Base-by-base conservation (phyloP, 2,888 invertebrate genomes). In the Neoscelio sp. region DNA sequence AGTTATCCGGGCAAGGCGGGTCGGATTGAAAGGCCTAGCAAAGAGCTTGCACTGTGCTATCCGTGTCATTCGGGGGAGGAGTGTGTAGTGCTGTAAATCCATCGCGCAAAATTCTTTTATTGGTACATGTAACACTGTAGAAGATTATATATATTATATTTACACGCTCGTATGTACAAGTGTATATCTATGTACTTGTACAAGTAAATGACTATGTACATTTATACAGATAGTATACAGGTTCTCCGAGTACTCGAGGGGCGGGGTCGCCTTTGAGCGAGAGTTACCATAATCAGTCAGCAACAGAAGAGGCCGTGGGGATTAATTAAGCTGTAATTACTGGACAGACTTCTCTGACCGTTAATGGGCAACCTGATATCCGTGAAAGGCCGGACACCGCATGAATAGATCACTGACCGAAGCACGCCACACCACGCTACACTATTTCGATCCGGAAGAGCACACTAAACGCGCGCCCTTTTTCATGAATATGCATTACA, bases 291-390 rank as follows among this genome's bases (percentile, higher is more conserved):
- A 87, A 88, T 88, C 87, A 88, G 88, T 85, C 86, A 84, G 83
- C 80, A 74, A 79, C 83, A 80, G 84, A 84, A 79, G 82, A 85
- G 84, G 84, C 82, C 82, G 83, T 82, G 84, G 84, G 87, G 87
- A 89, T 89, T 89, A 89, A 89, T 89, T 89, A 89, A 88, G 87
- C 89, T 84, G 86, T 89, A 89, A 89, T 89, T 89, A 89, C 88
- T 85, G 88, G 88, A 86, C 88, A 87, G 87, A 86, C 87, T 86
- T 85, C 87, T 84, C 85, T 82, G 85, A 50, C 84, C 84, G 85
- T 88, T 89, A 89, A 89, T 89, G 89, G 88, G 89, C 88, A 88
- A 89, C 88, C 86, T 84, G 89, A 89, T 89, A 89, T 86, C 87
- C 86, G 85, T 88, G 88, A 89, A 89, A 88, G 87, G 88, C 86